Conservation (phyloP, 2,797 vertebrate genomes). For the Aldrovandia affinis region DNA sequence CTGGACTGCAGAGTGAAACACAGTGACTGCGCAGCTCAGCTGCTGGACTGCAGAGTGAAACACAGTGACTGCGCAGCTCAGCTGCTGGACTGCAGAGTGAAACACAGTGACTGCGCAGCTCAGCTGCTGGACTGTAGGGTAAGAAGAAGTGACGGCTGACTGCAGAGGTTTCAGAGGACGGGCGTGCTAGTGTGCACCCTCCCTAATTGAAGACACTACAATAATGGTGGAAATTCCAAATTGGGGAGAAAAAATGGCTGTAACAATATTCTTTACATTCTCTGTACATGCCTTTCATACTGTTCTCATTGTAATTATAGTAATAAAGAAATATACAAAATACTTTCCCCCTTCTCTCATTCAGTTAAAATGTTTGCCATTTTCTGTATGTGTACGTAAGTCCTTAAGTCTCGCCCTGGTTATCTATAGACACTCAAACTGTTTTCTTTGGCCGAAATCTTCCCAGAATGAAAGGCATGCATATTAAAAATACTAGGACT, state of each 20-base stretch:
- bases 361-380: neutral
- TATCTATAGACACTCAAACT: conserved; percentile 9
- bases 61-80: neutral
- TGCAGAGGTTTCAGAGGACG: neutral
- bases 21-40: neutral
- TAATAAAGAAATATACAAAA: neutral
- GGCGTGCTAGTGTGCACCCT: neutral
- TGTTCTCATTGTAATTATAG: neutral
- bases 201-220: neutral
- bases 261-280: neutral
- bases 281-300: neutral
- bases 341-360: neutral
- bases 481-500: conserved; percentile 5
- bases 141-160: neutral
- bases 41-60: neutral
- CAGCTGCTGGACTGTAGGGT: neutral
- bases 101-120: neutral
- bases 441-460: conserved; percentile 8
- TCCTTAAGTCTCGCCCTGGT: neutral
- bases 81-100: neutral
- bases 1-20: neutral
- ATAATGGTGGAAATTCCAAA: neutral
- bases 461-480: neutral
- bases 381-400: neutral
- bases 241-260: neutral